Percentiles rank a stretch among this genome's conserved stretches.
phyloP scores from a whole-genome alignment of 2,797 vertebrate species.

The Eidolon dupreanum region DNA sequence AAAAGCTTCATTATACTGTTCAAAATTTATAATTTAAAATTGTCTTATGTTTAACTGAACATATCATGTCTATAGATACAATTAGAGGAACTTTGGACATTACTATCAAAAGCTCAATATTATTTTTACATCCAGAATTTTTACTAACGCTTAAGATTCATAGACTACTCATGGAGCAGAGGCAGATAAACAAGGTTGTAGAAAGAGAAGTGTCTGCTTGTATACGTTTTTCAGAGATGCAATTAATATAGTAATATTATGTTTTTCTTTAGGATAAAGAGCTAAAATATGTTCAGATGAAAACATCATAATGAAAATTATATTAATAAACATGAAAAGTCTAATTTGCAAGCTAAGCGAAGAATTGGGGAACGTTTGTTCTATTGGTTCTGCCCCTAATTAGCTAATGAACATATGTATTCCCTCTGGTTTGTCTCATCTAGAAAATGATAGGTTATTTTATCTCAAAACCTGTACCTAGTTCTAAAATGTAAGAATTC shows the following conservation, averaged over 20 bases:
- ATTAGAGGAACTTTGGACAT: constrained; percentile 4
- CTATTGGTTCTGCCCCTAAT: not conserved
- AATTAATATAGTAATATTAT: not conserved
- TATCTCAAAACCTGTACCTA: not conserved
- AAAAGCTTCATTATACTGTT: constrained; percentile 43
- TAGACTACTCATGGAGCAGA: not conserved
- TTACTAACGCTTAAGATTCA: not conserved
- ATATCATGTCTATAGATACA: constrained; percentile 32
- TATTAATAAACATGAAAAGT: not conserved
- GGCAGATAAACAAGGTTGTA: not conserved
- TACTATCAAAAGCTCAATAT: constrained; percentile 24
- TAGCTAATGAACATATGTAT: not conserved
- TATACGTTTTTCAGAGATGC: not conserved
- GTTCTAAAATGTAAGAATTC: not conserved
- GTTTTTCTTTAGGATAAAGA: not conserved
- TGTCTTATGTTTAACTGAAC: constrained; percentile 33
- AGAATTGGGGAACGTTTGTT: not conserved
- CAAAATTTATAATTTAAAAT: constrained; percentile 54
- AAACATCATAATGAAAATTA: constrained; percentile 4
- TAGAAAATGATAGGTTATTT: not conserved
- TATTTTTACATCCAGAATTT: not conserved
- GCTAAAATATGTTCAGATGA: not conserved
- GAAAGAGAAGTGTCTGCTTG: not conserved
- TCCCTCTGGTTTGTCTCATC: not conserved
- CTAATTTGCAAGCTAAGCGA: not conserved